Conservation (phyloP, 2,797 vertebrate species). For the Ciconia nigra region DNA sequence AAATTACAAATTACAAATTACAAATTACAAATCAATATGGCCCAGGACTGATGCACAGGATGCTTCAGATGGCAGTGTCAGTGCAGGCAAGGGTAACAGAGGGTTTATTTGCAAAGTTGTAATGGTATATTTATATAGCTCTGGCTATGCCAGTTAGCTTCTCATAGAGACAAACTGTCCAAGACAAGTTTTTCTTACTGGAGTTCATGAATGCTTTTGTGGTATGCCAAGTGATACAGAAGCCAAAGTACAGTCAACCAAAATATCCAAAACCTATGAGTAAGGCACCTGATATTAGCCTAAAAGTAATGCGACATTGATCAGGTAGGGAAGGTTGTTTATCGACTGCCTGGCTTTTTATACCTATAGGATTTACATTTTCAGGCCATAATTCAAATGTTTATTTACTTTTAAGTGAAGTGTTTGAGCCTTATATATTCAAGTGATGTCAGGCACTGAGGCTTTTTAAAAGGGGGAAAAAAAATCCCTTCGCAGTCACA, state of each 20-base stretch:
- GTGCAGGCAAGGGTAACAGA: no score
- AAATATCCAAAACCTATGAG: background rate
- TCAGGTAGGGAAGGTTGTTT: background rate
- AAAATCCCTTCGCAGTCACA: background rate
- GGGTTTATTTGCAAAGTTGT: background rate
- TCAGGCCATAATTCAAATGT: background rate
- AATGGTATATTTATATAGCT: accelerated
- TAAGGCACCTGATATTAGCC: background rate
- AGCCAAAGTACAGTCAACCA: background rate
- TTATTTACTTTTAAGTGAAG: background rate
- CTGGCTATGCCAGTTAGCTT: background rate
- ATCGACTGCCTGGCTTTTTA: background rate
- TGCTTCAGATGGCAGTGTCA: background rate
- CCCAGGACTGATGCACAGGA: accelerated
- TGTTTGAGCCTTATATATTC: background rate
- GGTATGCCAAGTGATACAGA: background rate
- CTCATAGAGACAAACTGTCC: background rate
- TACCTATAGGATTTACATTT: background rate
- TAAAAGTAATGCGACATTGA: background rate
- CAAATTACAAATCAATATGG: background rate
- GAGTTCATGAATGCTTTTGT: accelerated
- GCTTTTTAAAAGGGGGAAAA: background rate
- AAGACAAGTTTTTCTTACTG: background rate
- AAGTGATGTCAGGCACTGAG: background rate
- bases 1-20: background rate